phyloP scores from a whole-genome alignment of 2,888 invertebrate genomes.

The Heterodera filipjevi region DNA sequence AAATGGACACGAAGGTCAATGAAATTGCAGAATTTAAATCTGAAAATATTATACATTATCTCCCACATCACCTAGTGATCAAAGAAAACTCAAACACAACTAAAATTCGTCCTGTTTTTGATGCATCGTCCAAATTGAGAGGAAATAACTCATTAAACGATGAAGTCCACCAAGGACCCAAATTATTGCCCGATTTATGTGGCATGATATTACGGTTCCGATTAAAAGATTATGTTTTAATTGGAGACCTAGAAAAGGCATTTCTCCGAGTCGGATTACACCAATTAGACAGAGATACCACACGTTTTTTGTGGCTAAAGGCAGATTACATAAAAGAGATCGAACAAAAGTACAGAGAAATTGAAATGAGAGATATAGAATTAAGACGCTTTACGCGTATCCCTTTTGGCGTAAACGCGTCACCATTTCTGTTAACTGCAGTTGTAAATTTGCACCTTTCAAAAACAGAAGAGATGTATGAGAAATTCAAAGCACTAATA shows the following conservation, averaged over 20 bases:
- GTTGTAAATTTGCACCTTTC: neutral
- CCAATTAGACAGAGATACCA: neutral
- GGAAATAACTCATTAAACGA: neutral
- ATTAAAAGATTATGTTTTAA: neutral
- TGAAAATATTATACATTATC: neutral
- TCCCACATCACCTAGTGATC: neutral
- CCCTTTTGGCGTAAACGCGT: neutral
- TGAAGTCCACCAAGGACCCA: neutral
- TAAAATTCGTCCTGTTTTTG: neutral
- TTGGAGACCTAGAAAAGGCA: neutral
- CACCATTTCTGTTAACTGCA: neutral
- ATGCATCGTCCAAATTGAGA: neutral
- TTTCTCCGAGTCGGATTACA: neutral
- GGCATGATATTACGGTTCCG: neutral
- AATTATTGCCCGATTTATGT: neutral
- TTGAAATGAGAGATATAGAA: neutral
- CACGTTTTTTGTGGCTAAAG: neutral
- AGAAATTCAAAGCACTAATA: neutral
- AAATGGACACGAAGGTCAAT: neutral
- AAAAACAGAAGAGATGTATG: neutral
- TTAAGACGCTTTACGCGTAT: neutral
- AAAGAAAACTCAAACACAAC: constrained; percentile 2
- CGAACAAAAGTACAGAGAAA: neutral
- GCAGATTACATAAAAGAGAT: neutral
- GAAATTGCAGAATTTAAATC: neutral